Conservation (phyloP, 2,797 vertebrate genomes). For the Micrastur ruficollis region DNA sequence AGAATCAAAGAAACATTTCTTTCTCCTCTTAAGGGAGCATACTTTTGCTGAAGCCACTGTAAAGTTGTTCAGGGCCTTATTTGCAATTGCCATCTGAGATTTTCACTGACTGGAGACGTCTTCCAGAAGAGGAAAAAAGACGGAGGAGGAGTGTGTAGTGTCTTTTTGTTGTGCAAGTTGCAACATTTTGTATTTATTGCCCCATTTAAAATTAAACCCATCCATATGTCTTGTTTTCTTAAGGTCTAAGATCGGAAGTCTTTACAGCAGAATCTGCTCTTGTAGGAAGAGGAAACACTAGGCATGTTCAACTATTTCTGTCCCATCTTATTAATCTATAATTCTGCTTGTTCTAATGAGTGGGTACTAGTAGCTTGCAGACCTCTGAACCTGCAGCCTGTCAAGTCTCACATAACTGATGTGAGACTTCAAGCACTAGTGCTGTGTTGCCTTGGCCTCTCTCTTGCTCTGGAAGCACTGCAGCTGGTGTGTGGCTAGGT, state of each 20-base stretch:
- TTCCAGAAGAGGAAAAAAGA: not conserved
- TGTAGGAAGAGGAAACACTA: not conserved
- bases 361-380: not conserved
- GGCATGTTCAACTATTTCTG: not conserved
- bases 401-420: not conserved
- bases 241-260: not conserved
- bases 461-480: not conserved
- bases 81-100: not conserved
- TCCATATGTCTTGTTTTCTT: not conserved
- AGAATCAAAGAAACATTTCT: slow-evolving; percentile 34
- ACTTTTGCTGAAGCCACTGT: not conserved
- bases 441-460: not conserved
- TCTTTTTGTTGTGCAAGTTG: not conserved
- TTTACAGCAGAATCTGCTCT: not conserved
- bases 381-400: not conserved
- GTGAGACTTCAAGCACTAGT: not conserved
- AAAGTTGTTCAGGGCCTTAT: not conserved
- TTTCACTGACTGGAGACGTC: not conserved
- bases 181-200: not conserved
- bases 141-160: not conserved
- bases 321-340: not conserved
- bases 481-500: not conserved
- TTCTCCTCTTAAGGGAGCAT: not conserved
- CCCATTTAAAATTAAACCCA: not conserved
- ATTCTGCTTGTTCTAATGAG: not conserved